phyloP scores from a whole-genome alignment of 2,888 invertebrate species.

The Autographa pulchrina region DNA sequence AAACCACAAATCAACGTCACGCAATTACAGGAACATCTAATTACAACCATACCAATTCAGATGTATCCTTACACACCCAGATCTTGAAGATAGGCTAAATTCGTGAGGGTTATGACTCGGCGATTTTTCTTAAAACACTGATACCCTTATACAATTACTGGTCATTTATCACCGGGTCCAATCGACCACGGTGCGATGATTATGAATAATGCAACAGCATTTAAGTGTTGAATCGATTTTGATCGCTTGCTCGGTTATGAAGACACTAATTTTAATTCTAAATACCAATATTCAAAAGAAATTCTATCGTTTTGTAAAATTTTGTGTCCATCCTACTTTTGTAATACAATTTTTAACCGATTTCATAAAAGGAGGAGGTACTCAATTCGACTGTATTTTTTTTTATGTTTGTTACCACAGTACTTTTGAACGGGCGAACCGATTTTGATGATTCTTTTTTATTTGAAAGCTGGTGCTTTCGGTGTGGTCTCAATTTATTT shows the following conservation, averaged over 20 bases:
- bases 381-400: no score
- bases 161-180: slow-evolving; percentile 75
- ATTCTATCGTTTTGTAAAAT: no score
- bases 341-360: no score
- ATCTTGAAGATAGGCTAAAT: slow-evolving; percentile 53
- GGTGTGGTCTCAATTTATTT: no score
- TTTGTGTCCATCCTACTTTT: no score
- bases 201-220: slow-evolving; percentile 59
- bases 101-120: slow-evolving; percentile 62
- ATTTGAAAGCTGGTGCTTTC: no score
- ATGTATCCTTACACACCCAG: slow-evolving; percentile 46
- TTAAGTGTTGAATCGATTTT: slow-evolving; percentile 56
- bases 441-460: no score
- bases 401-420: no score
- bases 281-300: background rate
- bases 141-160: slow-evolving; percentile 79
- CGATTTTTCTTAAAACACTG: slow-evolving; percentile 77
- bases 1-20: slow-evolving; percentile 16
- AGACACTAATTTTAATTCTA: slow-evolving; percentile 8
- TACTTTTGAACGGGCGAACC: no score
- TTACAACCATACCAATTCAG: slow-evolving; percentile 42
- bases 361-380: no score
- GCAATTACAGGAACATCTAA: slow-evolving; percentile 52
- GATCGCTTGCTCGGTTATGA: slow-evolving; percentile 34
- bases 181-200: slow-evolving; percentile 53